phyloP scores from a whole-genome alignment of 2,797 vertebrate genomes.

The Channallabes apus region DNA sequence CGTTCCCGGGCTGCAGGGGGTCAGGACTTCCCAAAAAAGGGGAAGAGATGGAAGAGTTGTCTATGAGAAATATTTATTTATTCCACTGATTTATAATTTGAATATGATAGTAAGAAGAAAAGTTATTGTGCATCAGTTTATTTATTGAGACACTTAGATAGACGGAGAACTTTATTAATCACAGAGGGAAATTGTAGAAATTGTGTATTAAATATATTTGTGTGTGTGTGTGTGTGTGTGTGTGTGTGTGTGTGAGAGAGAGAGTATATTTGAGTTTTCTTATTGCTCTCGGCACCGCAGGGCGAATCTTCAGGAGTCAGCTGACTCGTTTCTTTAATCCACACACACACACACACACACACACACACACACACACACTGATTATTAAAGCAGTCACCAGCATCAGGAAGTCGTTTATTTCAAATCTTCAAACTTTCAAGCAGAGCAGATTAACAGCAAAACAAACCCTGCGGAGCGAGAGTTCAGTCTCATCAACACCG shows the following conservation, averaged over 20 bases:
- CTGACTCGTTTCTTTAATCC: neutral
- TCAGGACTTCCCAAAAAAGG: too few species aligned
- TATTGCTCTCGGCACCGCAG: neutral
- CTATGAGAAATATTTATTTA: neutral
- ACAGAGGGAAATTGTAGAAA: too few species aligned
- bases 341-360: neutral
- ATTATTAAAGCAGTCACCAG: constrained; percentile 44
- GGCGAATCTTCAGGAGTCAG: neutral
- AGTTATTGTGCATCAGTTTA: neutral
- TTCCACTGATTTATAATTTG: neutral
- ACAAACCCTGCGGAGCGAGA: neutral
- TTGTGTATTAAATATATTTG: neutral
- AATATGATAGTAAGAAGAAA: neutral
- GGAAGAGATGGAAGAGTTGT: neutral
- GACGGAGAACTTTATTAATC: too few species aligned
- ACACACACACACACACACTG: neutral
- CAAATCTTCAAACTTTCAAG: constrained; percentile 48
- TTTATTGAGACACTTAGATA: too few species aligned
- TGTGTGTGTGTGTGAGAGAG: neutral
- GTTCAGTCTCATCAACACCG: constrained; percentile 41
- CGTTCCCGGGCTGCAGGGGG: too few species aligned
- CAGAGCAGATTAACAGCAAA: neutral
- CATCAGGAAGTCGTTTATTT: constrained; percentile 59
- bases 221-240: neutral
- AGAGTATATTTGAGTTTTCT: neutral